A percentile compares a stretch with the other conserved stretches of the same genome.
Conservation (phyloP, 2,113 vertebrate genomes). For the Sminthopsis crassicaudata region DNA sequence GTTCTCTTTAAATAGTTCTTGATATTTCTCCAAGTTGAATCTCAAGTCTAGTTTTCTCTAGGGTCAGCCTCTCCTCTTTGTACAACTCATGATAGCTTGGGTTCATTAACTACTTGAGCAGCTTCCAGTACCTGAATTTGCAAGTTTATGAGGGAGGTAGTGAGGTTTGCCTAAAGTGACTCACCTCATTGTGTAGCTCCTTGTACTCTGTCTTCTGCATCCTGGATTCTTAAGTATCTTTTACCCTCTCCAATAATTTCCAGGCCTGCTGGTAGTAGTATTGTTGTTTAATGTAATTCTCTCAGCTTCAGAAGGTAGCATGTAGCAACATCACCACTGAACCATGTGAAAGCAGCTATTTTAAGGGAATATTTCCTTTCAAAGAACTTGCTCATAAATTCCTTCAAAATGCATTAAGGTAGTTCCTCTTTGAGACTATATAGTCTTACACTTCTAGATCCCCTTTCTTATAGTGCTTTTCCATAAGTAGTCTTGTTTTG, state of each 20-base stretch:
- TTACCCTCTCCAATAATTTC: background rate
- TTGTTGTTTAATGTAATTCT: background rate
- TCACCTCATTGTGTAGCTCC: background rate
- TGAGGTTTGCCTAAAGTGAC: background rate
- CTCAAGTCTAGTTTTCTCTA: background rate
- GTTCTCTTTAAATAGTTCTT: background rate
- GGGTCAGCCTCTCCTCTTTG: background rate
- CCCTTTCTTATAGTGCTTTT: too few species aligned
- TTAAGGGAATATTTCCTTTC: background rate
- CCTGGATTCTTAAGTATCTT: background rate
- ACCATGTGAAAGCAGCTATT: background rate
- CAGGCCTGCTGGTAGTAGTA: background rate
- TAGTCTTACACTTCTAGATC: background rate
- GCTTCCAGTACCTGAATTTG: background rate
- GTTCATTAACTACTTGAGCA: background rate
- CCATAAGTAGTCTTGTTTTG: too few species aligned
- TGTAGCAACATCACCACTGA: background rate
- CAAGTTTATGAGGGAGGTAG: background rate
- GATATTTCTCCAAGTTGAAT: background rate
- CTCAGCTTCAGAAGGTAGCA: background rate
- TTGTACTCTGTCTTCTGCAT: background rate
- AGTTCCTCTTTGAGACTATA: background rate
- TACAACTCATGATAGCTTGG: background rate
- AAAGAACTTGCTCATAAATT: background rate
- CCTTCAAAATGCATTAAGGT: background rate